phyloP scores from a whole-genome alignment of 2,888 invertebrate species.

The Diloba caeruleocephala region DNA sequence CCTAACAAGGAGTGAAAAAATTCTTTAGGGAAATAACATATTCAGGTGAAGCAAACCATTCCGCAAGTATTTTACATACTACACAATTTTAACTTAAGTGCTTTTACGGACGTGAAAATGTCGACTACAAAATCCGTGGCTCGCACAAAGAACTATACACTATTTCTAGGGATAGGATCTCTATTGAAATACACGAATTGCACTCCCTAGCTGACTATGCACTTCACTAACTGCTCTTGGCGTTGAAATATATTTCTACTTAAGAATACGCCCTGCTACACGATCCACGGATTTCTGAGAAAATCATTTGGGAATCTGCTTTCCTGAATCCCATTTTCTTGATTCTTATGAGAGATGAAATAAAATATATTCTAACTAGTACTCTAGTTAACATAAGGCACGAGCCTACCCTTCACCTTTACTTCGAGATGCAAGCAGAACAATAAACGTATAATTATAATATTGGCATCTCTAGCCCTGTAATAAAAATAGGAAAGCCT shows the following conservation, averaged over 20 bases:
- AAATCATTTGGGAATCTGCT: slow-evolving; percentile 1
- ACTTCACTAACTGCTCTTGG: slow-evolving; percentile 31
- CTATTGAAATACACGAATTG: slow-evolving; percentile 32
- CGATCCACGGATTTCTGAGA: slow-evolving; percentile 1
- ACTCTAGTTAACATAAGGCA: too few species aligned
- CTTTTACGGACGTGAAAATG: slow-evolving; percentile 45
- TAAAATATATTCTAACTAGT: too few species aligned
- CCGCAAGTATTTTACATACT: slow-evolving; percentile 33
- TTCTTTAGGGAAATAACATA: slow-evolving; percentile 17
- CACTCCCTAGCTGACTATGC: slow-evolving; percentile 14
- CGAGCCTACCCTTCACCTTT: too few species aligned
- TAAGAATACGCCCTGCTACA: slow-evolving; percentile 8
- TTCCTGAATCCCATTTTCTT: too few species aligned
- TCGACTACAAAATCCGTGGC: slow-evolving; percentile 38
- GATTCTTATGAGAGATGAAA: too few species aligned
- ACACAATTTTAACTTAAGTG: slow-evolving; percentile 50
- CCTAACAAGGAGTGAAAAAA: slow-evolving; percentile 4
- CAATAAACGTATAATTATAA: too few species aligned
- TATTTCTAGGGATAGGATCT: slow-evolving; percentile 14
- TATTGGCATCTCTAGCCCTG: too few species aligned
- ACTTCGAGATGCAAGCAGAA: too few species aligned
- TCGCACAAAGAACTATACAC: slow-evolving; percentile 34
- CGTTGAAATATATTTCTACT: slow-evolving; percentile 21
- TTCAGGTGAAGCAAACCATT: slow-evolving; percentile 17
- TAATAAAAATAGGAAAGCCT: too few species aligned